phyloP scores from a whole-genome alignment of 2,797 vertebrate genomes.

The Platalea minor region DNA sequence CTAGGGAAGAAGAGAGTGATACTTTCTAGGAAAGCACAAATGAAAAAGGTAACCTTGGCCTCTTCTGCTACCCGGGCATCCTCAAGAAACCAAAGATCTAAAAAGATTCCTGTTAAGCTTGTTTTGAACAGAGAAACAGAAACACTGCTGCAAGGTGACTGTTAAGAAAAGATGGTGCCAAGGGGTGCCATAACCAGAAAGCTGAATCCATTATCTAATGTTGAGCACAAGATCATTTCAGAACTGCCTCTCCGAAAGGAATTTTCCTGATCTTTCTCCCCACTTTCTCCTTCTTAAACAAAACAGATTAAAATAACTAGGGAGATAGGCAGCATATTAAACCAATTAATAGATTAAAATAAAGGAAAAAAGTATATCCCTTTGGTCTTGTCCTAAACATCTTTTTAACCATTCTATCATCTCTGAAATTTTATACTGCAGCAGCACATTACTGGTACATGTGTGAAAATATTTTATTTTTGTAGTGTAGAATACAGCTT shows the following conservation, averaged over 20 bases:
- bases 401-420: background rate
- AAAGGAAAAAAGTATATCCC: background rate
- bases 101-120: background rate
- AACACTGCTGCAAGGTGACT: background rate
- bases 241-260: background rate
- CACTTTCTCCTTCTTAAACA: background rate
- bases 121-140: background rate
- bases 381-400: background rate
- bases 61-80: background rate
- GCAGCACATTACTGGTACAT: background rate
- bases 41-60: background rate
- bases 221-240: background rate
- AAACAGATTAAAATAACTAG: background rate
- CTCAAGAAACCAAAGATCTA: background rate
- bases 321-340: background rate
- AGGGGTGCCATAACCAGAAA: constrained; percentile 10
- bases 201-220: background rate
- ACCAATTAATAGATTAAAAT: background rate
- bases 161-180: background rate
- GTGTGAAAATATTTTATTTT: background rate
- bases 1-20: background rate
- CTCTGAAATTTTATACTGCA: background rate
- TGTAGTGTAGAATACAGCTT: background rate
- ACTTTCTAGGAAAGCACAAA: background rate
- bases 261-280: background rate